Base-by-base conservation (phyloP, 2,797 vertebrate species). In the Sebastes trivittatus region DNA sequence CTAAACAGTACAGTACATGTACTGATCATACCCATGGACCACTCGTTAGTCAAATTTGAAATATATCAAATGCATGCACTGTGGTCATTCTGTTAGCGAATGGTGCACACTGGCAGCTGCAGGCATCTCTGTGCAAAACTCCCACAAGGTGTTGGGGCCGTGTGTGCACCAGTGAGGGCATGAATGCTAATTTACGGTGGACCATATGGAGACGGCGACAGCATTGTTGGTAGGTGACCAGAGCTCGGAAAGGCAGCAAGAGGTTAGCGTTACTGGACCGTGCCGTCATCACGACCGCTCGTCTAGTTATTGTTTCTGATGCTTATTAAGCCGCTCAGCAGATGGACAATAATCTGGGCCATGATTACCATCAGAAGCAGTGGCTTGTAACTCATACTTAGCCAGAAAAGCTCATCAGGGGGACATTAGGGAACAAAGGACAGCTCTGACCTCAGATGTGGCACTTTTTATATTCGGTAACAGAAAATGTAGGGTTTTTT, bases 301-400 rank as follows among this genome's bases (percentile, higher is more conserved):
- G 83, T 90, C 78, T 76, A 84, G 92, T 92, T 93, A 93, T 92
- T 94, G 93, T 94, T 93, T 92, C 88, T 81, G 86, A 90, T 88
- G 91, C 90, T 90, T 94, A 93, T 94, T 95, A 94, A 94, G 90
- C 89, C 42, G 82, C 88, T 90, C 88, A 87, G 89, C 95, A 95
- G 95, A 96, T 95, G 95, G 94, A 88, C 92, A 63, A 87, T 95
- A 94, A 95, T 94, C 84, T 85, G 85, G 68, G 87, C 90, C 81
- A 89, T 95, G 91, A 94, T 94, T 90, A 89, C 80, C 72, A 83
- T 94, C 80, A 85, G 87, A 89, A 84, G 89, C 92, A 80, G 83
- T 63, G 88, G 91, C 87, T 93, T 92, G 92, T 92, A 93, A 93
- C 90, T 94, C 93, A 94, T 89, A 87, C 83, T 93, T 91, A 92